Base-by-base conservation (phyloP, 2,797 vertebrate species). In the Acrossocheilus fasciatus region DNA sequence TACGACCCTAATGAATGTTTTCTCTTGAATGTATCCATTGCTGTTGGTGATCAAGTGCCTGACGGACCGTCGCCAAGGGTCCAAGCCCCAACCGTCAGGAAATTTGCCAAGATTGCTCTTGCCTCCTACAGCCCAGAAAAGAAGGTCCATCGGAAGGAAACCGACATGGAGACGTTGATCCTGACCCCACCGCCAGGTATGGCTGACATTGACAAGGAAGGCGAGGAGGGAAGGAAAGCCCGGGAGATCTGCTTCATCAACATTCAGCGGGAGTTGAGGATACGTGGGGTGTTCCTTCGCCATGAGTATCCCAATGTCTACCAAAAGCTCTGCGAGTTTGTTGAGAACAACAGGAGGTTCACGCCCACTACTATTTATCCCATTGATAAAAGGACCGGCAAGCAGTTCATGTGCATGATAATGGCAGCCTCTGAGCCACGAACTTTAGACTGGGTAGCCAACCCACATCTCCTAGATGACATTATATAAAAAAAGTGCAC, bases 401-500 rank as follows among this genome's bases (percentile, higher is more conserved):
- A 98, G 92, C 98, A 98, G 93, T 99, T 99, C 92, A 98, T 99
- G 98, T 99, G 98, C 95, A 98, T 99, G 98, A 98, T 99, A 88
- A 98, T 99, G 98, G 98, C 98, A 11, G 98, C 98, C 80, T 99
- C 98, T 0, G 98, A 99, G 94, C 98, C 98, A 5, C 96, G 98
- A 87, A 98, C 98, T 5, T 96, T 99, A 2, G 98, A 99, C 93
- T 99, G 98, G 98, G 97, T 99, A 74, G 97, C 97, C 87, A 98
- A 97, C n/a, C 98, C 98, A 84, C 97, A 99, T 93, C 97, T 99
- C 81, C 95, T 99, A 76, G 98, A 99, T 6, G 98, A 98, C 93
- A 97, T 99, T 89, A 99, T 99, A 95, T 99, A 96, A 96, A 79
- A 73, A 90, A 94, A 30, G 91, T 93, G 91, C 93, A 93, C 88